A percentile compares a stretch with the other conserved stretches of the same genome.
Conservation (phyloP, 64 coral and sea anemone species). For the Cladopsammia gracilis region DNA sequence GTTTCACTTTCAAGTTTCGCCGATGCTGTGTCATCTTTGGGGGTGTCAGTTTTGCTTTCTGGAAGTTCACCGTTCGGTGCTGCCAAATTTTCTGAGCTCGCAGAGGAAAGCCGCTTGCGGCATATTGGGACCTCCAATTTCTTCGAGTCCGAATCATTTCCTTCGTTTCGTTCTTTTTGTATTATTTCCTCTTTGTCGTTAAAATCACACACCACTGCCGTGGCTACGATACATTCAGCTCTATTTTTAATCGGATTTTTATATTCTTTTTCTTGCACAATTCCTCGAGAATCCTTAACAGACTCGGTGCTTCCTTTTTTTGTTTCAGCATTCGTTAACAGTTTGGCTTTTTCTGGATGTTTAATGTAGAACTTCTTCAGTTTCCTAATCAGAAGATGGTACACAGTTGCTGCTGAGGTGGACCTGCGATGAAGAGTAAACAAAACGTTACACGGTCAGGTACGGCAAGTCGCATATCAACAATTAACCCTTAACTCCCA, state of each 20-base stretch:
- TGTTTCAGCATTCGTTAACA: neutral
- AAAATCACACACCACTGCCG: slow-evolving; percentile 32
- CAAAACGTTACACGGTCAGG: too few relatives aligned
- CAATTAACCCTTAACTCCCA: too few relatives aligned
- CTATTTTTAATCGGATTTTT: neutral
- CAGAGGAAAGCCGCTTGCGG: neutral
- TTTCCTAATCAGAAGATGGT: slow-evolving; percentile 62
- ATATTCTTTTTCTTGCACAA: neutral
- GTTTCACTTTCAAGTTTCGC: neutral
- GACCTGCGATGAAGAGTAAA: slow-evolving; percentile 18
- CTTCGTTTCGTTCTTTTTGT: neutral
- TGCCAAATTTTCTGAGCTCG: slow-evolving; percentile 2
- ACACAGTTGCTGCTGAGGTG: slow-evolving; percentile 56
- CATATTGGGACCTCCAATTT: neutral
- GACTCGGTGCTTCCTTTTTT: slow-evolving; percentile 11
- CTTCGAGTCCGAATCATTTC: neutral
- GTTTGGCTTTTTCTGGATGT: slow-evolving; percentile 37
- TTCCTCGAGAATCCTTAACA: neutral
- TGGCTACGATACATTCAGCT: neutral
- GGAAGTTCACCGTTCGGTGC: neutral
- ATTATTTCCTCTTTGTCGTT: slow-evolving; percentile 5
- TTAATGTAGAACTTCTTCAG: slow-evolving; percentile 42
- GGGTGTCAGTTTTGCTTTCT: neutral
- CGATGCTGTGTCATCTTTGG: neutral
- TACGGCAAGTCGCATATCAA: too few relatives aligned